These are phyloP conservation scores for Tubiluchus corallicola DNA, from an alignment of 2,888 invertebrate genomes.

Conservation along the genomic window DNA sequence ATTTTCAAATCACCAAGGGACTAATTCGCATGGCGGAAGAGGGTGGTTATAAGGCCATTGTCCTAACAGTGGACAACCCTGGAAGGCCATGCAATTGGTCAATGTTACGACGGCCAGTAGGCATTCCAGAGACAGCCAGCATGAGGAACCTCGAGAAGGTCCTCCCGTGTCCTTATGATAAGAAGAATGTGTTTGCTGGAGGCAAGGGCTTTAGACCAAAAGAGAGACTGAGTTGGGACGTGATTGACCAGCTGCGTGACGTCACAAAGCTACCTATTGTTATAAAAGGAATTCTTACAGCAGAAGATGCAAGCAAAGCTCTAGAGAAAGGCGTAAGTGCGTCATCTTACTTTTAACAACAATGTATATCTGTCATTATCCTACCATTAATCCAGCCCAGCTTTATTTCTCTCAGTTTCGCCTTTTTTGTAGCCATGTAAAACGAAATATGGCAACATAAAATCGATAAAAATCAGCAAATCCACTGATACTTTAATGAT, in stretches of 20 bases:
- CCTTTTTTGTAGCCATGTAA: too few species aligned
- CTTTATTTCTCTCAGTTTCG: too few species aligned
- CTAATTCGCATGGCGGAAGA: conserved; percentile 51
- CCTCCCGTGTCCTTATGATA: too few species aligned
- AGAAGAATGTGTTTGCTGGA: too few species aligned
- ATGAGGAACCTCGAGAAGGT: too few species aligned
- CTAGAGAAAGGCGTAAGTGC: background rate
- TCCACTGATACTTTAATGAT: too few species aligned
- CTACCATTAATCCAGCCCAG: too few species aligned
- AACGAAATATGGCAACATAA: too few species aligned
- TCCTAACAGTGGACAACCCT: conserved; percentile 72
- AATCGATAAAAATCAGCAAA: too few species aligned
- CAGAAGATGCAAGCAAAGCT: conserved; percentile 13
- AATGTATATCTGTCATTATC: too few species aligned
- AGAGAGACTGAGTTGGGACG: conserved; percentile 76
- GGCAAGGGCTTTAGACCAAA: too few species aligned
- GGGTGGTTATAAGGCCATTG: conserved; percentile 66
- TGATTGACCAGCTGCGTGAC: conserved; percentile 57
- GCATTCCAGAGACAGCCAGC: conserved; percentile 54
- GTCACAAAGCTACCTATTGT: conserved; percentile 59
- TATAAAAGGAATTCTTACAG: conserved; percentile 62
- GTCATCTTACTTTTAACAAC: too few species aligned
- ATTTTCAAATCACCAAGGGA: conserved; percentile 18
- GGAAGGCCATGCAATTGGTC: conserved; percentile 19
- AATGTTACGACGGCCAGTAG: conserved; percentile 49